Evolutionary conservation across 2,113 vertebrate genomes (phyloP), one percentile per base, ranked within the genome.

Genomic region (Notarius lentiginosus): DNA sequence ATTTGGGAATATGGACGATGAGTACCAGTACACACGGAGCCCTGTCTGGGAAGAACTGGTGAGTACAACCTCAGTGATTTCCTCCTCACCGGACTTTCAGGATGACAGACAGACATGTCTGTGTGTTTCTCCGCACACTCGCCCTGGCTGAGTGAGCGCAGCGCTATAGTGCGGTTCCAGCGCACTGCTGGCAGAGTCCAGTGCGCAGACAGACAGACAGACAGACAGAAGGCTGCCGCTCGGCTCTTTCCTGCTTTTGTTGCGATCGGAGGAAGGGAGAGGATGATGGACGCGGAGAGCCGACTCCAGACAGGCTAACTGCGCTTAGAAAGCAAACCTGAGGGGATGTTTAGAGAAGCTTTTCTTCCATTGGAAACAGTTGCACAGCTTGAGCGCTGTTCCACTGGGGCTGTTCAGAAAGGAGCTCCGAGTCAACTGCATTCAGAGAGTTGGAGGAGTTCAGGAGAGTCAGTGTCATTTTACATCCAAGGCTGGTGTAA

Each of bases 11-110:
- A 97, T 97, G 96, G 97, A 97, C 92, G 96, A 96, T 86, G 96
- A 94, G 88, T 94, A 91, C 90, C 94, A 92, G 82, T 95, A 96
- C 92, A 92, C 90, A 91, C 96, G 96, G 90, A 97, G 96, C 93
- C 96, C 96, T 72, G 96, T 93, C 90, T 97, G 97, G 97, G 95
- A 96, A 91, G 95, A 96, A 91, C 93, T 96, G 95, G 95, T 96
- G n/a, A 93, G 94, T 95, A 87, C 20, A 10, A 82, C 5, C 7
- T 55, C 63, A 9, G 18, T 60, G 56, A 47, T 79, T 87, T 41
- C 41, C 58, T 84, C 12, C 58, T 84, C 12, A 14, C 47, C 22
- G 24, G 80, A 79, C 7, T 81, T 41, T 41, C 41, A 34, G 17
- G 27, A 80, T 41, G 55, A 34, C 53, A 24, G 55, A 34, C 53